Percentiles rank a stretch among this genome's conserved stretches.
These are phyloP conservation scores for Argyresthia albistria DNA, from an alignment of 2,888 invertebrate genomes.

Conservation along the genomic window DNA sequence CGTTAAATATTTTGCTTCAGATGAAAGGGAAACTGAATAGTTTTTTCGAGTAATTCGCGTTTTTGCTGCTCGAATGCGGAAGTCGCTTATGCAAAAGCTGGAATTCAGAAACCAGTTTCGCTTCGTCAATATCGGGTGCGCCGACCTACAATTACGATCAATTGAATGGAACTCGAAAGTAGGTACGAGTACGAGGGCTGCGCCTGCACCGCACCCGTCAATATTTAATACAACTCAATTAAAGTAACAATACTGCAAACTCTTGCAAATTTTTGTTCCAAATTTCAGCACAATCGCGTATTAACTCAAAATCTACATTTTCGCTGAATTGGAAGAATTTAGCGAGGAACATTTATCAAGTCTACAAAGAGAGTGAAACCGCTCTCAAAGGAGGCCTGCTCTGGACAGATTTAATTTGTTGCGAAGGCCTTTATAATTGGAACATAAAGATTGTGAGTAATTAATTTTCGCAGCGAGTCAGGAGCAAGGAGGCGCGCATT, in stretches of 20 bases:
- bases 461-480: slow-evolving; percentile 72
- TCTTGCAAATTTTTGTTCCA: slow-evolving; percentile 31
- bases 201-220: slow-evolving; percentile 19
- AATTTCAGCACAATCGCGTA: slow-evolving; percentile 44
- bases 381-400: slow-evolving; percentile 70
- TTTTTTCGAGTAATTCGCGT: slow-evolving; percentile 57
- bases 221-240: slow-evolving; percentile 36
- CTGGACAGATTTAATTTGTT: slow-evolving; percentile 73
- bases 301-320: slow-evolving; percentile 47
- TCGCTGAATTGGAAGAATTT: slow-evolving; percentile 60
- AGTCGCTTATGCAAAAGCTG: slow-evolving; percentile 69
- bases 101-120: slow-evolving; percentile 52
- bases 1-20: slow-evolving; percentile 69
- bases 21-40: slow-evolving; percentile 68
- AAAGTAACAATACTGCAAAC: slow-evolving; percentile 26
- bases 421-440: slow-evolving; percentile 73
- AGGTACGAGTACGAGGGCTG: slow-evolving; percentile 15
- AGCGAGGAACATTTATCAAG: slow-evolving; percentile 68
- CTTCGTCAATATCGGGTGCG: slow-evolving; percentile 40
- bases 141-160: slow-evolving; percentile 59
- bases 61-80: slow-evolving; percentile 63
- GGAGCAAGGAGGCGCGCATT: slow-evolving; percentile 64
- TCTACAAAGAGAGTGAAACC: slow-evolving; percentile 70
- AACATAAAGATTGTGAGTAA: slow-evolving; percentile 73
- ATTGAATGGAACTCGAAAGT: slow-evolving; percentile 21